A percentile compares a stretch with the other conserved stretches of the same genome.
phyloP scores from a whole-genome alignment of 2,113 vertebrate genomes.

The cat (Felis catus) region DNA sequence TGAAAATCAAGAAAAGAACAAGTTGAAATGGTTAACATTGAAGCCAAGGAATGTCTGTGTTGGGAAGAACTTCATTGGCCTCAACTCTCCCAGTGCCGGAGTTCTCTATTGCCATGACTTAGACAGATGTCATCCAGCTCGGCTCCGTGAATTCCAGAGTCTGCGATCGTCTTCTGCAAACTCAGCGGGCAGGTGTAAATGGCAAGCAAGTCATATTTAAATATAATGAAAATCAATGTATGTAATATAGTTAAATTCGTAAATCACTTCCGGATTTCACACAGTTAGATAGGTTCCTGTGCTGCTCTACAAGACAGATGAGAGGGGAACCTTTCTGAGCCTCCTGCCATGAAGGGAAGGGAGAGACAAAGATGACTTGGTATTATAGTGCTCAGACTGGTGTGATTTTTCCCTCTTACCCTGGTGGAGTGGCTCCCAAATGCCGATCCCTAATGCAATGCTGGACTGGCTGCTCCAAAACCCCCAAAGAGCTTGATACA shows the following conservation, averaged over 20 bases:
- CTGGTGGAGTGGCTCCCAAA: not conserved
- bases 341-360: not conserved
- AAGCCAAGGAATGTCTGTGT: not conserved
- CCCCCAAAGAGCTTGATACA: not conserved
- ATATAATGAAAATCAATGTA: not conserved
- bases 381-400: not conserved
- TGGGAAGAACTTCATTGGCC: not conserved
- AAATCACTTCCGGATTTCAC: not conserved
- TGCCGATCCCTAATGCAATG: not conserved
- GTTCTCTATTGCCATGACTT: not conserved
- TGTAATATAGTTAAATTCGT: not conserved
- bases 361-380: not conserved
- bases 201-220: not conserved
- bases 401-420: not conserved
- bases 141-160: not conserved
- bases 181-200: not conserved
- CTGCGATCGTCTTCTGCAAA: not conserved
- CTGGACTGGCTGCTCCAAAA: not conserved
- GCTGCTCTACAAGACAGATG: not conserved
- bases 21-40: not conserved
- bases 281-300: not conserved
- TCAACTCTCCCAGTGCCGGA: not conserved
- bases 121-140: not conserved
- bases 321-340: not conserved
- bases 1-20: not conserved